phyloP scores from a whole-genome alignment of 2,113 vertebrate genomes.

The Lota lota region DNA sequence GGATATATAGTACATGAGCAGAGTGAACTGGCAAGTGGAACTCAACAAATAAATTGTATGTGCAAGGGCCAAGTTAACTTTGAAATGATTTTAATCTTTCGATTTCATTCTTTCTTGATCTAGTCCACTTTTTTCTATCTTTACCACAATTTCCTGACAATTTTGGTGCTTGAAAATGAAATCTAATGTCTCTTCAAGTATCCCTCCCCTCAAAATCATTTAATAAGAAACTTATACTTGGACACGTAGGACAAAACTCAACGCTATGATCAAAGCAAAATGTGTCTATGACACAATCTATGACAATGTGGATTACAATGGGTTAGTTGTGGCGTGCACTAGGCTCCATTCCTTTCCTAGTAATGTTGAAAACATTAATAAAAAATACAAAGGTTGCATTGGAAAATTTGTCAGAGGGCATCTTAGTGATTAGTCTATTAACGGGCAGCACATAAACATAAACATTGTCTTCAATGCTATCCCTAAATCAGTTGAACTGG shows the following conservation, averaged over 20 bases:
- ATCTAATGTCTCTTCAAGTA: conserved; percentile 2
- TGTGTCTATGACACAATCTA: conserved; percentile 21
- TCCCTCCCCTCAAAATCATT: conserved; percentile 21
- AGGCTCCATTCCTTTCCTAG: conserved; percentile 15
- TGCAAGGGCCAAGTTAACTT: conserved; percentile 24
- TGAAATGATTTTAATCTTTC: conserved; percentile 24
- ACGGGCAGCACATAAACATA: conserved; percentile 20
- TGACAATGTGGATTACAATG: conserved; percentile 29
- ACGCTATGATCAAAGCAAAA: conserved; percentile 22
- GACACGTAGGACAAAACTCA: conserved; percentile 28
- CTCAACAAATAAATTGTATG: conserved; percentile 23
- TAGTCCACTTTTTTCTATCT: conserved; percentile 3
- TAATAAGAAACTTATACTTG: conserved; percentile 28
- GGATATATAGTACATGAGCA: conserved; percentile 36
- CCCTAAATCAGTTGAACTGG: conserved; percentile 39
- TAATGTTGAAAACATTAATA: conserved; percentile 25
- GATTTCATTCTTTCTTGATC: conserved; percentile 17
- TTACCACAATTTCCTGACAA: too few relatives aligned
- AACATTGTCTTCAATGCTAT: conserved; percentile 26
- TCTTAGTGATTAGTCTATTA: conserved; percentile 40
- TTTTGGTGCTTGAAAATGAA: conserved; percentile 2
- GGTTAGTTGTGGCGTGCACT: conserved; percentile 44
- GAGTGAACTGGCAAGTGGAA: conserved; percentile 36
- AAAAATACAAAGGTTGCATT: conserved; percentile 21
- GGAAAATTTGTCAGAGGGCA: conserved; percentile 4